Percentiles rank a stretch among this genome's conserved stretches.
phyloP scores from a whole-genome alignment of 1,140 invertebrate genomes.

The Akabosia matsudoensis region DNA sequence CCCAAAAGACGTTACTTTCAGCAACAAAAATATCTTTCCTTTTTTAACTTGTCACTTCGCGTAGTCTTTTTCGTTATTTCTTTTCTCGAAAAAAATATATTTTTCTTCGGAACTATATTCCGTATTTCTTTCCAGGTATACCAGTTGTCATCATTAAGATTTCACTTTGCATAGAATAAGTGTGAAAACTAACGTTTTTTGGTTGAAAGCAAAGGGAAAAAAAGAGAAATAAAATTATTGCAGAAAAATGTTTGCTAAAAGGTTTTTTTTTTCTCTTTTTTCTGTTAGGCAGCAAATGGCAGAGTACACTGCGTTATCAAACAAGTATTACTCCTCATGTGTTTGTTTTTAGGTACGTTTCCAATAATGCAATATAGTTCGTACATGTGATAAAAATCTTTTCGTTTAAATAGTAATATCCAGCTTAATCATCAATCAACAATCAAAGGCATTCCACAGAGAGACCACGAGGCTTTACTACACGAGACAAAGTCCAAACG shows the following conservation, averaged over 20 bases:
- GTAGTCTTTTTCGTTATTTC: neutral
- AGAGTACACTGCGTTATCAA: neutral
- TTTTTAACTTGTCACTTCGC: neutral
- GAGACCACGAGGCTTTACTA: neutral
- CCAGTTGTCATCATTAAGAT: slow-evolving; percentile 14
- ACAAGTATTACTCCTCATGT: neutral
- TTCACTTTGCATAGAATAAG: neutral
- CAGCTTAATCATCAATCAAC: slow-evolving; percentile 19
- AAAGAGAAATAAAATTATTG: neutral
- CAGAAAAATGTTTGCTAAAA: neutral
- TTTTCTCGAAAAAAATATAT: neutral
- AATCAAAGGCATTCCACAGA: slow-evolving; percentile 6
- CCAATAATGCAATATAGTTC: slow-evolving; percentile 13
- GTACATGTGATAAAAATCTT: too few species aligned
- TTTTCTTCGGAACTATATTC: neutral
- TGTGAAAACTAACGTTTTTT: neutral
- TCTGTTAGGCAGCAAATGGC: neutral
- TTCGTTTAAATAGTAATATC: too few species aligned
- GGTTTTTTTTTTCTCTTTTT: too few species aligned
- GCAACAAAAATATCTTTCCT: neutral
- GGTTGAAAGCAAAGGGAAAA: neutral
- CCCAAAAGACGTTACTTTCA: too few species aligned
- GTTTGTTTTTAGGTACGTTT: slow-evolving; percentile 6
- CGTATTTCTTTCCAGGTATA: slow-evolving; percentile 7
- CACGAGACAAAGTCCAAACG: neutral